phyloP scores from a whole-genome alignment of 2,888 invertebrate genomes.

The Lasioglossum figueresi region DNA sequence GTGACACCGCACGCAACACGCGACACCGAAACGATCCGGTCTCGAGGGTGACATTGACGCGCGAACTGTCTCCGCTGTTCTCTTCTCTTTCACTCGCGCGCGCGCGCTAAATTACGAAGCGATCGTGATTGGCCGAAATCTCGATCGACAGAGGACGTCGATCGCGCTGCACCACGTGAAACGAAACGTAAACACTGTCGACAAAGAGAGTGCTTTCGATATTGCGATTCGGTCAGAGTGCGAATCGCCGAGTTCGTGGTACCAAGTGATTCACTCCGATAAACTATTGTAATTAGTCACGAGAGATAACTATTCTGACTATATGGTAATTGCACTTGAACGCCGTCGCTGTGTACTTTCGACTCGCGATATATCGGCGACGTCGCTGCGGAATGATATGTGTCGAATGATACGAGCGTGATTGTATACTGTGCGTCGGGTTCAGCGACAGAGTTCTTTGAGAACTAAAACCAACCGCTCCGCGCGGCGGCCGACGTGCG shows the following conservation, averaged over 20 bases:
- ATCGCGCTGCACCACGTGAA: conserved; percentile 1
- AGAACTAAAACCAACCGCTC: conserved; percentile 26
- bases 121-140: background rate
- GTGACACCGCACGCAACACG: conserved; percentile 27
- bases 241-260: background rate
- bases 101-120: background rate
- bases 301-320: background rate
- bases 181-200: background rate
- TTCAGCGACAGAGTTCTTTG: fast-evolving
- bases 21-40: conserved; percentile 11
- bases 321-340: background rate
- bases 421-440: background rate
- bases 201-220: background rate
- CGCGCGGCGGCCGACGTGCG: conserved; percentile 65
- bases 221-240: background rate
- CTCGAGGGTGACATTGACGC: conserved; percentile 52
- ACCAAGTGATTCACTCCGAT: background rate
- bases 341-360: background rate
- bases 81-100: background rate
- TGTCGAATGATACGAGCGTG: background rate
- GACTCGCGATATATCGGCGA: background rate
- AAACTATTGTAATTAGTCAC: background rate
- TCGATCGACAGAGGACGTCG: background rate
- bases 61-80: background rate
- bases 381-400: background rate